Evolutionary conservation across 1,140 invertebrate genomes (phyloP).

Genomic region (Hermetia illucens): DNA sequence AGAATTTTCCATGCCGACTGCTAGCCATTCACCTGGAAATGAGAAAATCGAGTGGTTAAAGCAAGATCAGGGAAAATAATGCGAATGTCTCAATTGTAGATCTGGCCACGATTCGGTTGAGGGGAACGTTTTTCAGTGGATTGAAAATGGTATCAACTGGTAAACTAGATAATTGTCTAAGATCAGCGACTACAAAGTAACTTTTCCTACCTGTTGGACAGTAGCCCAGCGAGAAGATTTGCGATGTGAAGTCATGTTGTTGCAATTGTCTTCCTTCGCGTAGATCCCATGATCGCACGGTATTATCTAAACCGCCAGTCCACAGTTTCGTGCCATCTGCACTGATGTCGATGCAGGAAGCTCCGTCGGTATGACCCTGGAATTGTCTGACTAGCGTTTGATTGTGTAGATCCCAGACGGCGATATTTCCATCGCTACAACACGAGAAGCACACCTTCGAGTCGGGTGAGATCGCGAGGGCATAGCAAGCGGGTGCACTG

Average conservation of each 20-base stretch:
- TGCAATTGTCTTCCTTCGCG: conserved; percentile 75
- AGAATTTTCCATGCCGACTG: conserved; percentile 95
- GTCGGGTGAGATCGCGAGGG: conserved; percentile 77
- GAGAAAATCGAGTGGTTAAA: not conserved
- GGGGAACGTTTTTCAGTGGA: not conserved
- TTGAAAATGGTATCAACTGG: no score
- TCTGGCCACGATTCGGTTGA: not conserved
- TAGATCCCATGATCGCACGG: conserved; percentile 87
- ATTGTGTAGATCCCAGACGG: conserved; percentile 93
- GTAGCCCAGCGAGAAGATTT: conserved; percentile 89
- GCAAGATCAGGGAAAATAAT: not conserved
- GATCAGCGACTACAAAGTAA: no score
- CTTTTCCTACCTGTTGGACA: conserved; percentile 62
- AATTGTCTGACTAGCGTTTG: conserved; percentile 78
- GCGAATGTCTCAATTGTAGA: not conserved
- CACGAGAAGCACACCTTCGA: conserved; percentile 94
- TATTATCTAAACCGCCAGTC: conserved; percentile 93
- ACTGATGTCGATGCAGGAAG: conserved; percentile 93
- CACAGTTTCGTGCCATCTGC: conserved; percentile 88
- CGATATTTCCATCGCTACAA: conserved; percentile 93
- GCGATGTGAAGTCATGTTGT: conserved; percentile 78
- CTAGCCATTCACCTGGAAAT: conserved; percentile 71
- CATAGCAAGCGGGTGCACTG: conserved; percentile 80
- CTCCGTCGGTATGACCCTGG: conserved; percentile 89
- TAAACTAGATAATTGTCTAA: no score